phyloP scores from a whole-genome alignment of 2,113 vertebrate genomes.

The Aspidoscelis tigris region DNA sequence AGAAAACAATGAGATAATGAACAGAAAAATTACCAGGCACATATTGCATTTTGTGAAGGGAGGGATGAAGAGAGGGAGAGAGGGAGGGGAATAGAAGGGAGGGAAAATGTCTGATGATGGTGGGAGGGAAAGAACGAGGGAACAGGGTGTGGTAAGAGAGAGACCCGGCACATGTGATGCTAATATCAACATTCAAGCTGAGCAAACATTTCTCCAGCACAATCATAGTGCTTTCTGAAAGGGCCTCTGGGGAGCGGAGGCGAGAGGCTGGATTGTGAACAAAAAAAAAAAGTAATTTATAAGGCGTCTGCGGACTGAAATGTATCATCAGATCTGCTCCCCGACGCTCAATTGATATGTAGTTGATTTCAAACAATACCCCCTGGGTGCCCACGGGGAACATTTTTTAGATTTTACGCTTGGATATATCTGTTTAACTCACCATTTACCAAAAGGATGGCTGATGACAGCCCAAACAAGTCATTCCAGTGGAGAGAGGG shows the following conservation, averaged over 20 bases:
- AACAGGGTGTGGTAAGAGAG: conserved; percentile 42
- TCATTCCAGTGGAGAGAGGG: conserved; percentile 73
- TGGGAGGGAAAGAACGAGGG: conserved; percentile 31
- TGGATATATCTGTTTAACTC: conserved; percentile 99
- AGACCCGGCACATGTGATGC: conserved; percentile 74
- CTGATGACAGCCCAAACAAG: conserved; percentile 91
- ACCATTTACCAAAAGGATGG: conserved; percentile 95
- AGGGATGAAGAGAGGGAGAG: conserved; percentile 36
- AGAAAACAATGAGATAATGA: conserved; percentile 99
- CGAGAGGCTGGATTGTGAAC: conserved; percentile 87
- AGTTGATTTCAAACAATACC: conserved; percentile 98
- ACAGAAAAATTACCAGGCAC: conserved; percentile 93
- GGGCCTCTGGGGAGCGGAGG: conserved; percentile 88
- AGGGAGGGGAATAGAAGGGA: background rate
- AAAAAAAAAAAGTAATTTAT: conserved; percentile 91
- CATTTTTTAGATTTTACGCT: conserved; percentile 99
- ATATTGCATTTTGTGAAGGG: conserved; percentile 81
- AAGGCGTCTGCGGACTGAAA: conserved; percentile 90
- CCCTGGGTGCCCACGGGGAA: conserved; percentile 91
- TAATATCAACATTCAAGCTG: conserved; percentile 87
- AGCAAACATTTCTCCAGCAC: conserved; percentile 87
- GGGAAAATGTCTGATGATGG: background rate
- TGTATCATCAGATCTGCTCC: conserved; percentile 90
- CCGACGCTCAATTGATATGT: conserved; percentile 96
- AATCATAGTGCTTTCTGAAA: conserved; percentile 87